Conservation (phyloP, 2,797 vertebrate species). For the Calcarius lapponicus region DNA sequence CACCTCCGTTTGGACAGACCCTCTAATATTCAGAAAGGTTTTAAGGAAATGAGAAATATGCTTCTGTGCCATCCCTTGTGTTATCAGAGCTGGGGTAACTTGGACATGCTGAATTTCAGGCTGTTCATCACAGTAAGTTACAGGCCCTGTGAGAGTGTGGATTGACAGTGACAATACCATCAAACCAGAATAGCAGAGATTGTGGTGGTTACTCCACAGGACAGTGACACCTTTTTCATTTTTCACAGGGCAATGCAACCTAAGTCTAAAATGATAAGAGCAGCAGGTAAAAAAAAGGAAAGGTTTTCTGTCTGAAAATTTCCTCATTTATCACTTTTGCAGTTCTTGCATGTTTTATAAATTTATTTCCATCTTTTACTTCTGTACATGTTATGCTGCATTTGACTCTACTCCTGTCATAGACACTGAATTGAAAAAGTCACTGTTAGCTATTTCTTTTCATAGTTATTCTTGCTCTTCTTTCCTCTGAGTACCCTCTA, state of each 20-base stretch:
- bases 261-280: neutral
- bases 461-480: neutral
- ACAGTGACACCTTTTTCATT: neutral
- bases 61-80: neutral
- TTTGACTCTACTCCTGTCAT: neutral
- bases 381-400: neutral
- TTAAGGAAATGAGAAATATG: neutral
- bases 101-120: neutral
- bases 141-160: neutral
- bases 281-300: neutral
- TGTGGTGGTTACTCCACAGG: neutral
- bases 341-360: neutral
- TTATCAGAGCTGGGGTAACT: neutral
- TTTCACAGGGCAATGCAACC: neutral
- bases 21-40: neutral
- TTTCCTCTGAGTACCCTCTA: neutral
- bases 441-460: neutral
- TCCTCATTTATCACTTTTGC: neutral
- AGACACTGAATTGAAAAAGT: neutral
- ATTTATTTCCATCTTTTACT: neutral
- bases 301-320: neutral
- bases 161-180: neutral
- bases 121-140: neutral
- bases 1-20: neutral
- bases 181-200: neutral